Conservation (phyloP, 2,113 vertebrate genomes). For the Triplophysa siluroides region DNA sequence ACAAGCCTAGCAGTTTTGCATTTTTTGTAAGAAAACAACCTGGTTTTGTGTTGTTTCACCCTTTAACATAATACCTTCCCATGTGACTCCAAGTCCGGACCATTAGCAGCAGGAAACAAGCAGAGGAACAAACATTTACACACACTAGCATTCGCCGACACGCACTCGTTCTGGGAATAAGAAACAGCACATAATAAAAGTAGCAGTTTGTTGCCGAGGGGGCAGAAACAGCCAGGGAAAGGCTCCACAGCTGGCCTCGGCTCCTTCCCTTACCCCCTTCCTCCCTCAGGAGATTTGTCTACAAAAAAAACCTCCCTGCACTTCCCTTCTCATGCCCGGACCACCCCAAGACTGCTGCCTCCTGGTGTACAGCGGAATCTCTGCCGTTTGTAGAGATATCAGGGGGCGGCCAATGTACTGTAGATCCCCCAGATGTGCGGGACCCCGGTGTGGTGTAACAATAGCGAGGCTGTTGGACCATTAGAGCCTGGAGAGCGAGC, state of each 20-base stretch:
- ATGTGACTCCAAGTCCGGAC: constrained; percentile 5
- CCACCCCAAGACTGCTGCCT: constrained; percentile 23
- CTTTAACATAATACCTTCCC: constrained; percentile 28
- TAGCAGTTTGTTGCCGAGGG: constrained; percentile 14
- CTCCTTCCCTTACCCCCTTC: constrained; percentile 3
- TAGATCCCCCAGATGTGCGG: constrained; percentile 40
- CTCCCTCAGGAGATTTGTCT: constrained; percentile 3
- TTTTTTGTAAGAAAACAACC: not conserved
- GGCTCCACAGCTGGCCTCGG: constrained; percentile 25
- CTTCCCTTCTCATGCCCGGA: not conserved
- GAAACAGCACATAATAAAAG: constrained; percentile 29
- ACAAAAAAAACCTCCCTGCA: not conserved
- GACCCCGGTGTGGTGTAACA: constrained; percentile 34
- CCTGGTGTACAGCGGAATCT: not conserved
- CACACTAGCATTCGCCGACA: constrained; percentile 32
- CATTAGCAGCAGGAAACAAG: constrained; percentile 36
- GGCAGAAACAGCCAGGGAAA: constrained; percentile 25
- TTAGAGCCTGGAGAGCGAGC: constrained; percentile 9
- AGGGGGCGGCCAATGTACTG: not conserved
- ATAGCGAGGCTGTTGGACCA: constrained; percentile 40
- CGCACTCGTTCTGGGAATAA: not conserved
- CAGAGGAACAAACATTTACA: constrained; percentile 6
- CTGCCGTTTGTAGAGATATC: constrained; percentile 21
- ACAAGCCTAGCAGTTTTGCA: not conserved
- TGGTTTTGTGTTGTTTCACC: constrained; percentile 36